Conservation (phyloP, 1,140 invertebrate genomes). For the Cydia strobilella region DNA sequence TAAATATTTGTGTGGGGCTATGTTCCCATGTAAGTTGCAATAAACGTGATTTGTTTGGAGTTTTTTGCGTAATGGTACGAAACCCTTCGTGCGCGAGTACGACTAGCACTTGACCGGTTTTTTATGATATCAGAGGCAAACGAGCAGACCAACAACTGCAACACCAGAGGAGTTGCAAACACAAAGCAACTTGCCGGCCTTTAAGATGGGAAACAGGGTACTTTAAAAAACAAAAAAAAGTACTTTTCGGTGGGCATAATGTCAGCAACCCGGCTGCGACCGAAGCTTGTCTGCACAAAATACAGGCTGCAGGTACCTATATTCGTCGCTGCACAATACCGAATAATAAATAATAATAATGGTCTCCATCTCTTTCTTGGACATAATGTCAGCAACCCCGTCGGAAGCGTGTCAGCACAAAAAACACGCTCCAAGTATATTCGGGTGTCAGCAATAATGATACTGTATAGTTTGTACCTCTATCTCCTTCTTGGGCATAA, state of each 20-base stretch:
- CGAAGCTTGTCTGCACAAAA: conserved; percentile 60
- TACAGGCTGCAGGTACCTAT: conserved; percentile 63
- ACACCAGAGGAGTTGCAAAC: background rate
- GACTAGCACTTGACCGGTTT: too few relatives aligned
- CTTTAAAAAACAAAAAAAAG: too few relatives aligned
- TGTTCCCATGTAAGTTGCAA: too few relatives aligned
- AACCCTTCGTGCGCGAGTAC: too few relatives aligned
- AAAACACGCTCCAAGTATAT: conserved; percentile 63
- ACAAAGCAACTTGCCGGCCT: too few relatives aligned
- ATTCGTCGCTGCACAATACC: conserved; percentile 43
- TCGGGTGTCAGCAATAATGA: conserved; percentile 39
- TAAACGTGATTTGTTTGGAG: too few relatives aligned
- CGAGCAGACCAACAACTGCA: background rate
- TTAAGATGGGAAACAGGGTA: too few relatives aligned
- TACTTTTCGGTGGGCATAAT: too few relatives aligned
- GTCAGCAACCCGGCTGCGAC: conserved; percentile 58
- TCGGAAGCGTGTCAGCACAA: conserved; percentile 61
- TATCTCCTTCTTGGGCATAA: conserved; percentile 58
- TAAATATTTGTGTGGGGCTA: too few relatives aligned
- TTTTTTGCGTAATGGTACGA: too few relatives aligned
- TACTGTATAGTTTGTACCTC: conserved; percentile 46
- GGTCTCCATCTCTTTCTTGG: conserved; percentile 56
- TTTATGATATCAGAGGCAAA: too few relatives aligned
- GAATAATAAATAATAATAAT: conserved; percentile 38
- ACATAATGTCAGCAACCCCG: conserved; percentile 64